Conservation (phyloP, 30 jellyfish, hydroid and myxozoan genomes). For the Hydractinia symbiolongicarpus region DNA sequence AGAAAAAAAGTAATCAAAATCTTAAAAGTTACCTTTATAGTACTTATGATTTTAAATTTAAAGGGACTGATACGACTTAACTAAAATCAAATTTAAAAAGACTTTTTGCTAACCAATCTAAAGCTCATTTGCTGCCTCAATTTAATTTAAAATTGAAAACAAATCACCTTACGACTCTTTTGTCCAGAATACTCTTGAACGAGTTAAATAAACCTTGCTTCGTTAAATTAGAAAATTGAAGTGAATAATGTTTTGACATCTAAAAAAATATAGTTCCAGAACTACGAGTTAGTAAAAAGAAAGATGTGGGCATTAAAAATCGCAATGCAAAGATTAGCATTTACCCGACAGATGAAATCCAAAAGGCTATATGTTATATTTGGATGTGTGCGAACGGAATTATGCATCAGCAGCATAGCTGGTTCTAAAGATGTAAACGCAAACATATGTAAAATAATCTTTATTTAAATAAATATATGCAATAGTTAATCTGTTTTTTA, state of each 20-base stretch:
- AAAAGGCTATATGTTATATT: constrained; percentile 72
- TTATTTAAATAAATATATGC: too few relatives aligned
- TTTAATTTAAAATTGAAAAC: not conserved
- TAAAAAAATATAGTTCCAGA: not conserved
- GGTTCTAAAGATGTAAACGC: constrained; percentile 60
- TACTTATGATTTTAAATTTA: too few relatives aligned
- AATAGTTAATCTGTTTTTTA: too few relatives aligned
- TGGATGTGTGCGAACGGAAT: constrained; percentile 94
- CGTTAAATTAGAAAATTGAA: constrained; percentile 43
- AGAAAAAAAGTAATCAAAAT: too few relatives aligned
- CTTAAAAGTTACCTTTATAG: too few relatives aligned
- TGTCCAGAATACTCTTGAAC: constrained; percentile 66
- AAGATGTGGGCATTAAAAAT: not conserved
- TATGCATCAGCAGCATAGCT: constrained; percentile 91
- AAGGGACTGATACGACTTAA: too few relatives aligned
- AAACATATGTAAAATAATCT: not conserved
- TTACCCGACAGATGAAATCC: constrained; percentile 93
- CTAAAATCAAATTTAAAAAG: too few relatives aligned
- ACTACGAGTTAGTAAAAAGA: not conserved
- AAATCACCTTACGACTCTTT: constrained; percentile 91
- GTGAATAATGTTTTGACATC: constrained; percentile 58
- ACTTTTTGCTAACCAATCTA: too few relatives aligned
- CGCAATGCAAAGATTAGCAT: not conserved
- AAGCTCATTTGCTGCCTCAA: too few relatives aligned
- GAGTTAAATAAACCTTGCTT: constrained; percentile 78